A percentile compares a stretch with the other conserved stretches of the same genome.
phyloP scores from a whole-genome alignment of 2,888 invertebrate species.

The Nudaria mundana region DNA sequence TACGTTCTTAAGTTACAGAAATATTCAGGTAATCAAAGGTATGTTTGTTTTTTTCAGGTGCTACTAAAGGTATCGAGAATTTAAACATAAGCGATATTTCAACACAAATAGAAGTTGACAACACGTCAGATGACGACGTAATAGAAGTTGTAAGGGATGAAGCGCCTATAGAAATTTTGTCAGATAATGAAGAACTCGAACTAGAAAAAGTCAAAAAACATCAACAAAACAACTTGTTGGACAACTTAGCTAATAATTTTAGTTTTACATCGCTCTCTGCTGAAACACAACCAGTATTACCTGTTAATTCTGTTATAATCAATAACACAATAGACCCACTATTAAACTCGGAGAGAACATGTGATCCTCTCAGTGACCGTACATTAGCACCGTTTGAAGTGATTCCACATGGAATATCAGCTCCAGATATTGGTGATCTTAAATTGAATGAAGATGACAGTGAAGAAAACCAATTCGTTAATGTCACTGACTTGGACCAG shows the following conservation, averaged over 20 bases:
- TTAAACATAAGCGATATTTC: slow-evolving; percentile 40
- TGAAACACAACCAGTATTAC: slow-evolving; percentile 26
- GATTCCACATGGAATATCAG: slow-evolving; percentile 6
- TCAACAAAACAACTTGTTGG: slow-evolving; percentile 15
- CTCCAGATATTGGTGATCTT: slow-evolving; percentile 8
- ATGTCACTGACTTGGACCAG: slow-evolving; percentile 34
- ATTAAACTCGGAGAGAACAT: slow-evolving; percentile 24
- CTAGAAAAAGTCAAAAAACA: slow-evolving; percentile 36
- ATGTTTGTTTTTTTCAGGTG: slow-evolving; percentile 14
- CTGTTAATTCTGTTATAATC: slow-evolving; percentile 25
- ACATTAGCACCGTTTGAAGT: slow-evolving; percentile 9
- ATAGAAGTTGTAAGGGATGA: slow-evolving; percentile 73
- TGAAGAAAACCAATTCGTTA: slow-evolving; percentile 41
- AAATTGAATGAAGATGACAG: slow-evolving; percentile 24
- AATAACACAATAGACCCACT: slow-evolving; percentile 40
- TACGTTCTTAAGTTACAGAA: too few species aligned
- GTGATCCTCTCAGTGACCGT: slow-evolving; percentile 14
- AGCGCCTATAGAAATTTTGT: slow-evolving; percentile 70
- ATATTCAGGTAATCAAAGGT: neutral
- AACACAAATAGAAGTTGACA: slow-evolving; percentile 35
- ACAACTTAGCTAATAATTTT: slow-evolving; percentile 23
- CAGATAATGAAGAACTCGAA: slow-evolving; percentile 67
- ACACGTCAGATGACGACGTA: slow-evolving; percentile 69
- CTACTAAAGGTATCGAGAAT: slow-evolving; percentile 23
- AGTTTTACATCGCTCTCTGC: slow-evolving; percentile 37